Conservation (phyloP, 2,888 invertebrate genomes). For the Drosophila fungiperda region DNA sequence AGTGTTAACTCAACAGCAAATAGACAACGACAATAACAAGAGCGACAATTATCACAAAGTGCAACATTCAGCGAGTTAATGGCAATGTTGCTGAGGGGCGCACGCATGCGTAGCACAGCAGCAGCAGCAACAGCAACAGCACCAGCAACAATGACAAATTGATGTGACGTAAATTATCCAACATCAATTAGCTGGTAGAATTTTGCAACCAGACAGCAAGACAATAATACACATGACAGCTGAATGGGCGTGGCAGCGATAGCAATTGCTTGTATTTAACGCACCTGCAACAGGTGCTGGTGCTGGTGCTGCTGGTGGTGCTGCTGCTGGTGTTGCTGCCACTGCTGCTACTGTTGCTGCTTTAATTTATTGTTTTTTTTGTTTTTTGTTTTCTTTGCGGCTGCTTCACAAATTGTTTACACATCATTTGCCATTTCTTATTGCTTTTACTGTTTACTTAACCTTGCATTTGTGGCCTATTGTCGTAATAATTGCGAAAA, state of each 20-base stretch:
- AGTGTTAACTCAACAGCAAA: slow-evolving; percentile 73
- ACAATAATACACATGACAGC: background rate
- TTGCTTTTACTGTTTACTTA: slow-evolving; percentile 19
- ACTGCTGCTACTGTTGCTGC: slow-evolving; percentile 4
- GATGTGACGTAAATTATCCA: slow-evolving; percentile 61
- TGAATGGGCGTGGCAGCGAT: slow-evolving; percentile 27
- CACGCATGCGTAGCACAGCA: slow-evolving; percentile 74
- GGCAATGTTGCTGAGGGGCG: slow-evolving; percentile 53
- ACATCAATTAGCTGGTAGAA: slow-evolving; percentile 55
- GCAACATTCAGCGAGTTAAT: slow-evolving; percentile 53
- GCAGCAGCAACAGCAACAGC: slow-evolving; percentile 44
- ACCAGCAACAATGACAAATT: slow-evolving; percentile 46
- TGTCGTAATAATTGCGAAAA: slow-evolving; percentile 33
- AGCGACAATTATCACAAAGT: slow-evolving; percentile 52
- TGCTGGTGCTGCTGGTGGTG: slow-evolving; percentile 14
- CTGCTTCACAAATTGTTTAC: slow-evolving; percentile 42
- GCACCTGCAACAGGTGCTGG: slow-evolving; percentile 59
- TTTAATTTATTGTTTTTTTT: slow-evolving; percentile 12
- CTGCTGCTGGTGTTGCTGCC: slow-evolving; percentile 18
- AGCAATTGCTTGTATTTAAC: background rate
- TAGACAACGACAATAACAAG: slow-evolving; percentile 46
- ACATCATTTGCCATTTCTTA: slow-evolving; percentile 24
- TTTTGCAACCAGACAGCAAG: slow-evolving; percentile 32
- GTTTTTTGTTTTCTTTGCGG: slow-evolving; percentile 9
- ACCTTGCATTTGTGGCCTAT: slow-evolving; percentile 26